phyloP scores from a whole-genome alignment of 2,797 vertebrate genomes.

The Oryzias sinensis region DNA sequence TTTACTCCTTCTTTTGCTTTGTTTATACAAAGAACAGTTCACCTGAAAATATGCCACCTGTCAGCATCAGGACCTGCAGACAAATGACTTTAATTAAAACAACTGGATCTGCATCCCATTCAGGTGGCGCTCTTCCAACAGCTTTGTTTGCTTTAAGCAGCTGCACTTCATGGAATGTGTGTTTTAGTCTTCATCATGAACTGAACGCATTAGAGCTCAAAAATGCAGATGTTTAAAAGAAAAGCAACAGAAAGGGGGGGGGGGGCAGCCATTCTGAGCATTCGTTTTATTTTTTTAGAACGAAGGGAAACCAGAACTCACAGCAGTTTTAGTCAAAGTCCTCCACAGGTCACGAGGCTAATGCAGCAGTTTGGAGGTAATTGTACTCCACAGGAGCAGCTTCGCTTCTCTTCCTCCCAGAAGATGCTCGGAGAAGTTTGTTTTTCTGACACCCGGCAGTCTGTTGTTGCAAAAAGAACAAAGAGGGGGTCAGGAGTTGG shows the following conservation, averaged over 20 bases:
- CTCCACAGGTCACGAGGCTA: conserved; percentile 44
- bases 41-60: conserved; percentile 31
- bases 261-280: not conserved
- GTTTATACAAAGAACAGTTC: conserved; percentile 23
- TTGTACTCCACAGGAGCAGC: conserved; percentile 64
- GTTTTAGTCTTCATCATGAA: conserved; percentile 32
- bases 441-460: conserved; percentile 46
- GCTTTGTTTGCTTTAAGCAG: conserved; percentile 27
- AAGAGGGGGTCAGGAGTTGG: conserved; percentile 51
- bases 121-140: conserved; percentile 27
- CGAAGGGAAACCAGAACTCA: conserved; percentile 43
- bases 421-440: conserved; percentile 41
- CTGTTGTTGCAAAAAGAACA: conserved; percentile 58
- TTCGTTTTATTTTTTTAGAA: conserved; percentile 22
- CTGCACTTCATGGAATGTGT: conserved; percentile 29
- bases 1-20: not conserved
- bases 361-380: conserved; percentile 58
- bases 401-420: conserved; percentile 41
- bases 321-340: conserved; percentile 66
- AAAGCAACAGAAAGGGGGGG: not conserved
- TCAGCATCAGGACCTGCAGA: conserved; percentile 22
- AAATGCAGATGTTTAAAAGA: conserved; percentile 19
- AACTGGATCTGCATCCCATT: conserved; percentile 19
- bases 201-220: conserved; percentile 33
- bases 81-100: conserved; percentile 43